phyloP scores from a whole-genome alignment of 2,888 invertebrate species.

The Latrodectus elegans region DNA sequence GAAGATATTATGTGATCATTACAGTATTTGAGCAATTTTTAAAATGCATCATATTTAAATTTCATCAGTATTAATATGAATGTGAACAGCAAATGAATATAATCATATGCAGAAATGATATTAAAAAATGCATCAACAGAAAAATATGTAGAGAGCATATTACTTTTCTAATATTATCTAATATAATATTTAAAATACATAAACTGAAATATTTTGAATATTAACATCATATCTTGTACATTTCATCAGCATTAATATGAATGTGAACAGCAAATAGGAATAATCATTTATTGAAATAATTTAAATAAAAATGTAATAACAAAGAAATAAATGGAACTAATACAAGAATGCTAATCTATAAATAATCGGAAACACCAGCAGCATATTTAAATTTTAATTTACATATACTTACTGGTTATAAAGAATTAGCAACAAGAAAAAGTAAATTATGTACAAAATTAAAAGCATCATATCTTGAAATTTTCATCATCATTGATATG shows the following conservation, averaged over 20 bases:
- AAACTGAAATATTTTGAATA: background rate
- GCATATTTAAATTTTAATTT: no score
- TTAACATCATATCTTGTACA: background rate
- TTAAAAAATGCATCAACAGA: background rate
- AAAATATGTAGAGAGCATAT: background rate
- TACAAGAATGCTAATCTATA: no score
- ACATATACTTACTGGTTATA: background rate
- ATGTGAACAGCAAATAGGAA: background rate
- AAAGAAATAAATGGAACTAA: background rate
- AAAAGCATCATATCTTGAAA: background rate
- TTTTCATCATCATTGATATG: background rate
- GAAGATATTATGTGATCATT: no score
- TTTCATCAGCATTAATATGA: background rate
- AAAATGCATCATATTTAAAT: background rate
- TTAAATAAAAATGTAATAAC: background rate
- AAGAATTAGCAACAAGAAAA: background rate
- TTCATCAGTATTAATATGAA: background rate
- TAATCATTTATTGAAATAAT: background rate
- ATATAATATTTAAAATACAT: no score
- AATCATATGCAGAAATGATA: background rate
- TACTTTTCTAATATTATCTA: background rate
- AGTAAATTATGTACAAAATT: background rate
- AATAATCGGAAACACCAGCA: no score
- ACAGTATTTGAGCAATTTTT: no score
- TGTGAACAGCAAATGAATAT: constrained; percentile 1